Conservation (phyloP, 30 jellyfish, hydroid and myxozoan genomes). For the Sanderia malayensis region DNA sequence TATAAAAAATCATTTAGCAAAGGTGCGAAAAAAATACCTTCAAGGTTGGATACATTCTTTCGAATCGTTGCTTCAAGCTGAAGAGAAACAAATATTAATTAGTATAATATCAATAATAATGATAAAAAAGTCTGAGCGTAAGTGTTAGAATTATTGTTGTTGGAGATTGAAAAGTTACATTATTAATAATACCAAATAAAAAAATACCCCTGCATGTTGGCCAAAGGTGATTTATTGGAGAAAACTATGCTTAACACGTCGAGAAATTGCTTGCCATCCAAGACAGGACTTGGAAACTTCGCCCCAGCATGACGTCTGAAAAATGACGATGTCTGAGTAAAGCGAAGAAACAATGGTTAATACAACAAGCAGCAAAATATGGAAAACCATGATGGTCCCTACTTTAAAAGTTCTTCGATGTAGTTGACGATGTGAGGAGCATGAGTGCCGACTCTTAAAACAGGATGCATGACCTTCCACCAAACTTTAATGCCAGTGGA, state of each 20-base stretch:
- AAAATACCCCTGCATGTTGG: conserved; percentile 39
- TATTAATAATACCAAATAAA: no score
- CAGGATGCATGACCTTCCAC: conserved; percentile 45
- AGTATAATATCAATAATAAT: no score
- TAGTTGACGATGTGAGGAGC: conserved; percentile 24
- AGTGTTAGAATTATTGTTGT: no score
- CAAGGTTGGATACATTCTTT: conserved; percentile 35
- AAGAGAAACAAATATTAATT: not conserved
- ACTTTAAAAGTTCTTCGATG: conserved; percentile 29
- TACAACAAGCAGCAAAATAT: no score
- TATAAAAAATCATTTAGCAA: no score
- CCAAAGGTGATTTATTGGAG: conserved; percentile 48
- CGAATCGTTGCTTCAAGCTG: conserved; percentile 39
- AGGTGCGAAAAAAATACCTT: no score
- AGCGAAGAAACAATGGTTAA: no score
- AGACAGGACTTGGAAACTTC: conserved; percentile 15
- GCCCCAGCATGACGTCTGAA: conserved; percentile 11
- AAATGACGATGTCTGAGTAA: no score
- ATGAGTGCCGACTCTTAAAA: conserved; percentile 33
- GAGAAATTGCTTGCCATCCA: conserved; percentile 24
- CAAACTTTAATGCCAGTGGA: conserved; percentile 55
- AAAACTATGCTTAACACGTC: conserved; percentile 28
- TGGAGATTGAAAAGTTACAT: no score
- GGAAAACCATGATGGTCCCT: no score
- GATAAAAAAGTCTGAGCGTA: no score